Evolutionary conservation across 2,888 invertebrate species (phyloP).

Genomic region (Agrypnus murinus): DNA sequence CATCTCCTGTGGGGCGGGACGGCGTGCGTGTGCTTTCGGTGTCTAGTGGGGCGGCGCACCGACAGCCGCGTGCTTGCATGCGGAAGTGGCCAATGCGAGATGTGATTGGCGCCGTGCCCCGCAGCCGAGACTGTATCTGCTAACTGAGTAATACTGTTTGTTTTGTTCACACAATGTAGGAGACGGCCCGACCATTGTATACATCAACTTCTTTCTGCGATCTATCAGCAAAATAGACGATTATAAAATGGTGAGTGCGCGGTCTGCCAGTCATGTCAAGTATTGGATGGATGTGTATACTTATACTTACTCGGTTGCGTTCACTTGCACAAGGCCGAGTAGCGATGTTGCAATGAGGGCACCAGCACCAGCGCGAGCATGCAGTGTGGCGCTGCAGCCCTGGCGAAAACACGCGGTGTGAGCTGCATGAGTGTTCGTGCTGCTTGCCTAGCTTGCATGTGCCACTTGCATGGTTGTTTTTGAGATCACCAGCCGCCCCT

Average conservation of each 20-base stretch:
- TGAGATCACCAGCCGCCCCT: slow-evolving; percentile 39
- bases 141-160: slow-evolving; percentile 61
- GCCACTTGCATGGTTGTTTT: slow-evolving; percentile 51
- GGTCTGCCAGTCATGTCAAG: slow-evolving; percentile 71
- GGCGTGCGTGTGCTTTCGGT: slow-evolving; percentile 65
- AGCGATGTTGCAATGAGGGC: slow-evolving; percentile 69
- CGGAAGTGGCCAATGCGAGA: slow-evolving; percentile 68
- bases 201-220: slow-evolving; percentile 96
- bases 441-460: slow-evolving; percentile 54
- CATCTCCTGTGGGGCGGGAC: slow-evolving; percentile 61
- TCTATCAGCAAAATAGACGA: slow-evolving; percentile 99
- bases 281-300: slow-evolving; percentile 65
- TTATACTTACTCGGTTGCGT: slow-evolving; percentile 64
- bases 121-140: slow-evolving; percentile 59
- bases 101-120: slow-evolving; percentile 69
- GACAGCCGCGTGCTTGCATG: slow-evolving; percentile 63
- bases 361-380: slow-evolving; percentile 71
- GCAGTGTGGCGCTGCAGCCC: slow-evolving; percentile 66
- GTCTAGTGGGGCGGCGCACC: slow-evolving; percentile 60
- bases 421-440: slow-evolving; percentile 54
- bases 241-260: slow-evolving; percentile 97
- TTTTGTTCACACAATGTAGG: slow-evolving; percentile 76
- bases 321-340: slow-evolving; percentile 67
- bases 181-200: slow-evolving; percentile 90
- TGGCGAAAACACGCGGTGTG: slow-evolving; percentile 59